phyloP scores from a whole-genome alignment of 2,797 vertebrate genomes.

The Enteromius thamalakanensis region DNA sequence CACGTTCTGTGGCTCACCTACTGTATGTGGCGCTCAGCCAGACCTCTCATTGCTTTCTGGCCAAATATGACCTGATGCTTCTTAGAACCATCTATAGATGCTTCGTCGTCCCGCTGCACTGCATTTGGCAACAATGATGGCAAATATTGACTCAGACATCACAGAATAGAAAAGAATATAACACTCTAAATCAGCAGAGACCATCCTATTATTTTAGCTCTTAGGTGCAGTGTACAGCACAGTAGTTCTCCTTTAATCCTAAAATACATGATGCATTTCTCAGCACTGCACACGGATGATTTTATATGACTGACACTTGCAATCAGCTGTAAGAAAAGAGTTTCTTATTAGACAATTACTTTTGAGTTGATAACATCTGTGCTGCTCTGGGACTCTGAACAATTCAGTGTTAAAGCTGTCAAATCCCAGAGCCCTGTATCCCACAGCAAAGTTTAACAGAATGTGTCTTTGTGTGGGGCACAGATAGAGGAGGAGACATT shows the following conservation, averaged over 20 bases:
- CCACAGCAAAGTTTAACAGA: slow-evolving; percentile 34
- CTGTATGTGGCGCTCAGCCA: slow-evolving; percentile 52
- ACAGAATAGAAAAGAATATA: slow-evolving; percentile 22
- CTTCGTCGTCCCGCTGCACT: slow-evolving; percentile 25
- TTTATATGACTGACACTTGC: neutral
- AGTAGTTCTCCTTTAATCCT: neutral
- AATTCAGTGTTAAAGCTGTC: slow-evolving; percentile 43
- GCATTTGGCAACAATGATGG: slow-evolving; percentile 22
- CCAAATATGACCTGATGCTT: slow-evolving; percentile 53
- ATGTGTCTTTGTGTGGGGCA: slow-evolving; percentile 53
- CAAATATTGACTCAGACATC: slow-evolving; percentile 15
- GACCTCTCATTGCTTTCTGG: slow-evolving; percentile 42
- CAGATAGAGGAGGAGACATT: slow-evolving; percentile 50
- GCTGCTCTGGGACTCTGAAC: slow-evolving; percentile 35
- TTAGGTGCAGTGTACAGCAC: neutral
- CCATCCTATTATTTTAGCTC: neutral
- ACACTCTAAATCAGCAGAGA: neutral
- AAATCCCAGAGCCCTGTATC: slow-evolving; percentile 35
- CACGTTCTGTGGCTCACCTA: slow-evolving; percentile 46
- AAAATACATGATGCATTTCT: neutral
- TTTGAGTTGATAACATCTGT: slow-evolving; percentile 46
- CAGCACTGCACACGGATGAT: neutral
- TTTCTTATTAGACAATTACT: slow-evolving; percentile 13
- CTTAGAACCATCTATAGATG: slow-evolving; percentile 40
- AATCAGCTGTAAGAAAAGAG: slow-evolving; percentile 1